phyloP scores from a whole-genome alignment of 2,888 invertebrate genomes.

The Zhengitettix transpicula region DNA sequence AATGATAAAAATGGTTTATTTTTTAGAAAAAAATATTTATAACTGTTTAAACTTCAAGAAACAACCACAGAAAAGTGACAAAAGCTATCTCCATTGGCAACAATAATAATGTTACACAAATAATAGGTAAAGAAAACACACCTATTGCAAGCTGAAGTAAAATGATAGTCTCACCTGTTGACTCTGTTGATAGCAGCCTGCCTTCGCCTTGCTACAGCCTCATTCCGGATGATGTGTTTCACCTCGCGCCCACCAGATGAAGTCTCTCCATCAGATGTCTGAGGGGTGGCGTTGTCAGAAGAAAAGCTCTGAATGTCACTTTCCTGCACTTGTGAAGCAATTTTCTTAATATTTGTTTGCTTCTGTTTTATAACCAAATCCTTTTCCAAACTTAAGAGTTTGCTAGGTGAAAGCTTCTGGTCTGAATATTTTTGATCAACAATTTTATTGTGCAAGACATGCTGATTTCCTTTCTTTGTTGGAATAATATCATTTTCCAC shows the following conservation, averaged over 20 bases:
- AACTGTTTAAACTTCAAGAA: too few relatives aligned
- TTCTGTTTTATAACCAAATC: neutral
- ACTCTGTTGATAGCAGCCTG: constrained; percentile 29
- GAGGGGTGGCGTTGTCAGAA: constrained; percentile 7
- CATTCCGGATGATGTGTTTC: constrained; percentile 34
- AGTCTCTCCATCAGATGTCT: constrained; percentile 35
- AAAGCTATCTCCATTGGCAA: too few relatives aligned
- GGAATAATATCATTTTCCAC: neutral
- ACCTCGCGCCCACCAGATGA: constrained; percentile 48
- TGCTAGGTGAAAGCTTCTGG: neutral
- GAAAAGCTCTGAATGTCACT: neutral
- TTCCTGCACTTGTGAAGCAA: neutral
- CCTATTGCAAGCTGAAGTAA: too few relatives aligned
- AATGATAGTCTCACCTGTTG: neutral
- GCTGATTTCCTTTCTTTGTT: neutral
- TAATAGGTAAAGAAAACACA: neutral
- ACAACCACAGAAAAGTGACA: too few relatives aligned
- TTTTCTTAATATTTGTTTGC: neutral
- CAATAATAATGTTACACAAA: neutral
- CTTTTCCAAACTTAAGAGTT: neutral
- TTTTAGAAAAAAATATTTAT: too few relatives aligned
- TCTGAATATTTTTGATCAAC: neutral
- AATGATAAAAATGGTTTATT: too few relatives aligned
- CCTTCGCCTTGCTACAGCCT: constrained; percentile 26
- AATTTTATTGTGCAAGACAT: neutral